Base-by-base conservation (phyloP, 2,113 vertebrate species). In the Orthonyx spaldingii region DNA sequence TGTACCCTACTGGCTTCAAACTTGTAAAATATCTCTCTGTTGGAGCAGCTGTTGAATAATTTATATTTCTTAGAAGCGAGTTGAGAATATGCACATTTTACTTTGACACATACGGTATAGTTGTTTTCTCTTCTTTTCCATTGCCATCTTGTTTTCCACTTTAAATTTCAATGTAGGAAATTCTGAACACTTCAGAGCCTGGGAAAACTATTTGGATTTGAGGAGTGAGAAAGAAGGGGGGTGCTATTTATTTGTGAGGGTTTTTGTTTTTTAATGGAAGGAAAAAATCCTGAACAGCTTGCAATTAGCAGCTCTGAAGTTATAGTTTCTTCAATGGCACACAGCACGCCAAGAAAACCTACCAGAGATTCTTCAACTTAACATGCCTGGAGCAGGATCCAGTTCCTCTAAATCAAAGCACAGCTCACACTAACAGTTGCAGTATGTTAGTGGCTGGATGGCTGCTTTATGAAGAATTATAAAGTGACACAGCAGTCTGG, bases 391-490 rank as follows among this genome's bases (percentile, higher is more conserved):
- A 95, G 92, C 88, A 93, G 80, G 83, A 74, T 68, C 64, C 76
- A 81, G 85, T 86, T 92, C 88, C 75, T 81, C 52, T 96, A 93
- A 97, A 95, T 93, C 88, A 97, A 97, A 96, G 93, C 79, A 64
- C 79, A 86, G 85, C 83, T 93, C 80, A 1, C 88, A 81, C 83
- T 94, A 96, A 95, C 92, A 92, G 85, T 96, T 95, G 93, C 94
- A 93, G 85, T 15, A 60, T 93, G 92, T 93, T 94, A 96, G 83
- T 56, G 86, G 76, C 92, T 97, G 88, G 92, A 90, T 86, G 83
- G 91, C 61, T 93, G 77, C 80, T 97, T 96, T 95, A 93, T 94
- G 92, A 95, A 95, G 94, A 97, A 96, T 97, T 97, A 96, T 95
- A 96, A 97, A 96, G 96, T 93, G 96, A 97, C 93, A 95, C 93